phyloP scores from a whole-genome alignment of 1,140 invertebrate genomes.

The Calephelis nemesis region DNA sequence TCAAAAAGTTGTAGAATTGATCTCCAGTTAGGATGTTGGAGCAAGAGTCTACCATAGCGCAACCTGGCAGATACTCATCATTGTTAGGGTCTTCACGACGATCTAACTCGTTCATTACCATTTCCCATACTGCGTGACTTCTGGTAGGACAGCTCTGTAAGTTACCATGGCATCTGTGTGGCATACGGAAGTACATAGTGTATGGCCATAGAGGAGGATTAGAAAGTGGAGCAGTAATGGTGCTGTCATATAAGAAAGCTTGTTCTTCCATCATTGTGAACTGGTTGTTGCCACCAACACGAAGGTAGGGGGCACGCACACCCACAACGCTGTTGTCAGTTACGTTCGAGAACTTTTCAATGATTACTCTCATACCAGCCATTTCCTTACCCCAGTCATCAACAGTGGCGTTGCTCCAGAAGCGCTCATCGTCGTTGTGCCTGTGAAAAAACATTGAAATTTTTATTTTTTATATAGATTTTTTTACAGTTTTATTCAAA shows the following conservation, averaged over 20 bases:
- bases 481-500: too few relatives aligned
- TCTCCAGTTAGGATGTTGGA: constrained; percentile 95
- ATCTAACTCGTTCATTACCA: constrained; percentile 98
- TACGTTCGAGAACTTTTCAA: constrained; percentile 95
- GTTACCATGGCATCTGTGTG: constrained; percentile 95
- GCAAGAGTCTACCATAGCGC: constrained; percentile 98
- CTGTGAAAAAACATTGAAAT: constrained; percentile 70
- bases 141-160: constrained; percentile 95
- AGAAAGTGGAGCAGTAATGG: constrained; percentile 94
- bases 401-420: constrained; percentile 95
- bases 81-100: constrained; percentile 94
- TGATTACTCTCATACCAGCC: constrained; percentile 96
- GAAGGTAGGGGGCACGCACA: constrained; percentile 93
- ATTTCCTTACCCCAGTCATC: constrained; percentile 98
- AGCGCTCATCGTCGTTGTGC: constrained; percentile 94
- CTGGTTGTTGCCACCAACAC: constrained; percentile 97
- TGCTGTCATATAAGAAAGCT: constrained; percentile 96
- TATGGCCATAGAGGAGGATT: constrained; percentile 98
- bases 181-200: constrained; percentile 98
- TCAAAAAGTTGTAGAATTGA: constrained; percentile 97
- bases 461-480: background rate
- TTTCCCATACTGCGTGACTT: constrained; percentile 96
- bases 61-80: constrained; percentile 95
- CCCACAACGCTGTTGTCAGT: constrained; percentile 97
- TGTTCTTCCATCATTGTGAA: constrained; percentile 99